Evolutionary conservation across 2,797 vertebrate genomes (phyloP), one percentile per base, ranked within the genome.

Genomic region (Amblyopsis hoosieri): DNA sequence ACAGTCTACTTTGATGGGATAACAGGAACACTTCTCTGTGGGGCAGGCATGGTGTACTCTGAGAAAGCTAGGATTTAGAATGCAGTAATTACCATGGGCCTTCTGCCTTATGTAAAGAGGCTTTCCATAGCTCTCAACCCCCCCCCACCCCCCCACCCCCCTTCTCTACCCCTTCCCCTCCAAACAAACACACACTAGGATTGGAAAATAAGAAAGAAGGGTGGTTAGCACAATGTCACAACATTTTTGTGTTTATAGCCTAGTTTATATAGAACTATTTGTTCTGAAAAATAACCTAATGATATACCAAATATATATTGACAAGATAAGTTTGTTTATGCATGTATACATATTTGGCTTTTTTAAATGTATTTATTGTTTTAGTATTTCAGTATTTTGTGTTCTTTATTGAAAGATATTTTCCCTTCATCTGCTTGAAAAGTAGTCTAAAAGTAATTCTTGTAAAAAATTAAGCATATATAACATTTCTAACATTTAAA

Each of bases 91-190:
- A 79, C 72, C 71, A 56, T 19, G 63, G 65, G 73, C 70, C 75
- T 81, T 64, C 78, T 76, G 71, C 65, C 74, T 64, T 64, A 74
- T 62, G 77, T 66, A 79, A 84, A 85, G 79, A 81, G 74, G 80
- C 72, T 90, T 88, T 86, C 75, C 77, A 66, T 67, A 66, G 79
- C 71, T 81, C 75, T 75, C 37, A 42, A 10, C 37, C 37, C 37
- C 33, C 33, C 33, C 33, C 31, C 31, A n/a, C n/a, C n/a, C n/a
- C n/a, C n/a, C n/a, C n/a, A n/a, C 33, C 33, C 33, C 33, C 5
- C 33, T 8, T 8, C 33, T 8, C 6, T 37, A 5, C 33, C 33
- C 33, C 33, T 23, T 23, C 23, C 23, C 3, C 3, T 23, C 23
- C 23, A 23, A 23, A 23, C 33, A 37, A 5, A 37, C 8, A 9